phyloP scores from a whole-genome alignment of 64 coral and sea anemone genomes.

The Anthopleura sola region DNA sequence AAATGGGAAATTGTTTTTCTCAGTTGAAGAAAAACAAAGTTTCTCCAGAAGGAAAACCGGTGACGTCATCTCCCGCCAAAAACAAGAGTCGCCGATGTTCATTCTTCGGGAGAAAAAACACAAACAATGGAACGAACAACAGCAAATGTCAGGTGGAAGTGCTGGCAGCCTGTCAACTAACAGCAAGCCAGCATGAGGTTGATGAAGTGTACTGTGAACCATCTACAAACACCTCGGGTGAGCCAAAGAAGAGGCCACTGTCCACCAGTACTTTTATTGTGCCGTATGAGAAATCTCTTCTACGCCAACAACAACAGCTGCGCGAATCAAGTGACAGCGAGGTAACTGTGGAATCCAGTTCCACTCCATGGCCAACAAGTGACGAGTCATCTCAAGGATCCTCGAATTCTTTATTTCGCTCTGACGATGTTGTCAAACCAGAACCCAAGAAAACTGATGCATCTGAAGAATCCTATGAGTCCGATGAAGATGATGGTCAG shows the following conservation, averaged over 20 bases:
- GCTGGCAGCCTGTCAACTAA: not conserved
- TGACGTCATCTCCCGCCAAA: not conserved
- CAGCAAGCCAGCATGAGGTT: not conserved
- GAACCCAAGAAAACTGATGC: too few species aligned
- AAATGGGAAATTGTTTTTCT: slow-evolving; percentile 6
- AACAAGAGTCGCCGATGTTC: not conserved
- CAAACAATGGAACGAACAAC: not conserved
- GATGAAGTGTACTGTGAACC: not conserved
- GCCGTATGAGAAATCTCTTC: not conserved
- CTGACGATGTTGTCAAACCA: not conserved
- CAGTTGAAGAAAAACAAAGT: not conserved
- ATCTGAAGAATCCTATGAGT: too few species aligned
- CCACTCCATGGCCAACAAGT: not conserved
- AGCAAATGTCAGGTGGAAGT: not conserved
- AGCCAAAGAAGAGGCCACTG: not conserved
- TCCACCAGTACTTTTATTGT: not conserved
- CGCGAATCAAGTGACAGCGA: not conserved
- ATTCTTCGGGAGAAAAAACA: not conserved
- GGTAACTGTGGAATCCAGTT: not conserved
- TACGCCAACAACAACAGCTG: not conserved
- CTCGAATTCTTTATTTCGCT: not conserved
- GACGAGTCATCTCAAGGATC: not conserved
- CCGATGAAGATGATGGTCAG: too few species aligned
- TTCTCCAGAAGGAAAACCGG: not conserved
- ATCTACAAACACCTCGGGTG: not conserved